phyloP scores from a whole-genome alignment of 2,113 vertebrate species.

The Oxyruncus cristatus region DNA sequence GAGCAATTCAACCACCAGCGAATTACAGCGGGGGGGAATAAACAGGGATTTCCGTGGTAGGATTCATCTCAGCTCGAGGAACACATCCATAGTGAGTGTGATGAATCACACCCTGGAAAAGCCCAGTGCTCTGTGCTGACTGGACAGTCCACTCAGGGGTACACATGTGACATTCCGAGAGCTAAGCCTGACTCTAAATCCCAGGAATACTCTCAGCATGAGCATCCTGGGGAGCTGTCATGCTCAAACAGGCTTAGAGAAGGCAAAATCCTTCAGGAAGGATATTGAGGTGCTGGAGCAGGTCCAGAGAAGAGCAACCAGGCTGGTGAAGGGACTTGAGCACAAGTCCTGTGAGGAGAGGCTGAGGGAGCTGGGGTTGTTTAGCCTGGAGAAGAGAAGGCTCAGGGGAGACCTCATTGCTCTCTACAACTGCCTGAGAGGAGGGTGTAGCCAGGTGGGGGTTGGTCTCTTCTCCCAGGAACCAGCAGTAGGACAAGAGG shows the following conservation, averaged over 20 bases:
- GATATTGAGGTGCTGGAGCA: too few species aligned
- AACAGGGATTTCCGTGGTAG: not conserved
- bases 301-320: too few species aligned
- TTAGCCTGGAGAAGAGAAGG: too few species aligned
- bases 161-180: accelerated
- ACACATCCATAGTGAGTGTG: not conserved
- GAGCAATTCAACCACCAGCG: not conserved
- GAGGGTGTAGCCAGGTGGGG: too few species aligned
- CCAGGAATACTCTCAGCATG: not conserved
- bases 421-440: too few species aligned
- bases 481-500: too few species aligned
- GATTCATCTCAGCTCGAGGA: not conserved
- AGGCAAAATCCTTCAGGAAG: too few species aligned
- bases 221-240: not conserved
- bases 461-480: too few species aligned
- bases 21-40: not conserved
- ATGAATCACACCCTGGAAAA: not conserved
- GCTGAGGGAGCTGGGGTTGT: too few species aligned
- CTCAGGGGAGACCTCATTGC: too few species aligned
- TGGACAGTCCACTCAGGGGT: not conserved
- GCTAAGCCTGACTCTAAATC: not conserved
- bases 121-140: not conserved
- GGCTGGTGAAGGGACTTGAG: too few species aligned
- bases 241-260: not conserved
- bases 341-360: too few species aligned